Base-by-base conservation (phyloP, 2,113 vertebrate genomes). In the Lethenteron camtschaticum region DNA sequence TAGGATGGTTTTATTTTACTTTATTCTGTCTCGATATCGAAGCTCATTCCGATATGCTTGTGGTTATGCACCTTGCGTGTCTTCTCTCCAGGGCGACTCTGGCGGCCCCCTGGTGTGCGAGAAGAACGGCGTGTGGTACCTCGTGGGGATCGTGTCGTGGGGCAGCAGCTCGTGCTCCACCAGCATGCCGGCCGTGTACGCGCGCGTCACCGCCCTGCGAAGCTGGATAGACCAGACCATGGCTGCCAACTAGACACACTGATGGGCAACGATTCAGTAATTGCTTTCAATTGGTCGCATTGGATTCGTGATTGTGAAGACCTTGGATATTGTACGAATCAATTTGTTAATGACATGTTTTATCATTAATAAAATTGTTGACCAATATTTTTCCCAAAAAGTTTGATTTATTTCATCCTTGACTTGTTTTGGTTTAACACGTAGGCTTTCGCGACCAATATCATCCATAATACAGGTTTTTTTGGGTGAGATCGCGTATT, bases 51-150 rank as follows among this genome's bases (percentile, higher is more conserved):
- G 11, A n/a, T n/a, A 68, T 68, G n/a, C 9, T 24, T 68, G 63
- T 9, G 63, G n/a, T 2, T 3, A 68, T 68, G n/a, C 9, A 69
- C 20, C 20, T n/a, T 9, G 18, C 56, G 56, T 56, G 20, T n/a
- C 57, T 68, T 71, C 11, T 41, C 73, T 74, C 20, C 74, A 72
- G 70, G 71, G 72, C 57, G 69, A 56, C 20, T 75, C 71, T 10
- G 74, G 72, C 59, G 74, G 71, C 20, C 72, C 2, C 0, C 56
- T 71, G 2, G 24, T 73, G 60, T 79, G 57, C 11, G 13, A 60
- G 10, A 18, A 11, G 12, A 2, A 57, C 0, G 14, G 69, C 3
- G 9, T 8, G 8, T 75, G 70, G 11, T 72, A 69, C 24, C 69
- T 72, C 6, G 6, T 72, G 0, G 58, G 72, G 20, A 71, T 69